A percentile compares a stretch with the other conserved stretches of the same genome.
Conservation (phyloP, 2,888 invertebrate genomes). For the Brachypalpus laphriformis region DNA sequence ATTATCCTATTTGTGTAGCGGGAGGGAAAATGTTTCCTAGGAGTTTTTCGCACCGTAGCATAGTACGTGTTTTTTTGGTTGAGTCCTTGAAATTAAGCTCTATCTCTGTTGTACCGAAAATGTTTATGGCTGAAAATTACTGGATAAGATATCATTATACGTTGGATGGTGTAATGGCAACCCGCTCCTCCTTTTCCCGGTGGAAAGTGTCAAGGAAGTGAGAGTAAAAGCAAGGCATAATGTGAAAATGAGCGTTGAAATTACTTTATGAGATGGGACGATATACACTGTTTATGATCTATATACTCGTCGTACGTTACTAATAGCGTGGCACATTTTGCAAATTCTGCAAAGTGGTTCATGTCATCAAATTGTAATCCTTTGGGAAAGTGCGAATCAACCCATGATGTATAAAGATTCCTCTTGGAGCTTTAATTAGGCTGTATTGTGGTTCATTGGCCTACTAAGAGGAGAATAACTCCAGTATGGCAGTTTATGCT, state of each 20-base stretch:
- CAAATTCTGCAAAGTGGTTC: neutral
- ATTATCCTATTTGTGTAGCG: neutral
- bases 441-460: neutral
- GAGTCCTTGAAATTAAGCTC: constrained; percentile 9
- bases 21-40: neutral
- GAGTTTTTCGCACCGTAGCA: neutral
- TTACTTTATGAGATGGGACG: constrained; percentile 1
- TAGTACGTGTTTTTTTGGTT: neutral
- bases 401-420: neutral
- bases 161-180: neutral
- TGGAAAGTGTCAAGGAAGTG: neutral
- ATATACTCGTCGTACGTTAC: neutral
- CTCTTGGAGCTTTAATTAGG: neutral
- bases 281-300: constrained; percentile 8
- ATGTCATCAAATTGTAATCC: constrained; percentile 3
- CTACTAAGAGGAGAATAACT: neutral
- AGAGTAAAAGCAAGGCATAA: neutral
- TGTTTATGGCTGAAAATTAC: constrained; percentile 22
- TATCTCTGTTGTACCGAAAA: neutral
- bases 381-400: neutral
- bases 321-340: neutral
- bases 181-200: neutral
- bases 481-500: neutral
- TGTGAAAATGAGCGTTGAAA: constrained; percentile 34
- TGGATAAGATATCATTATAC: constrained; percentile 6